These are phyloP conservation scores for Plectropomus leopardus DNA, from an alignment of 2,113 vertebrate genomes.

Conservation along the genomic window DNA sequence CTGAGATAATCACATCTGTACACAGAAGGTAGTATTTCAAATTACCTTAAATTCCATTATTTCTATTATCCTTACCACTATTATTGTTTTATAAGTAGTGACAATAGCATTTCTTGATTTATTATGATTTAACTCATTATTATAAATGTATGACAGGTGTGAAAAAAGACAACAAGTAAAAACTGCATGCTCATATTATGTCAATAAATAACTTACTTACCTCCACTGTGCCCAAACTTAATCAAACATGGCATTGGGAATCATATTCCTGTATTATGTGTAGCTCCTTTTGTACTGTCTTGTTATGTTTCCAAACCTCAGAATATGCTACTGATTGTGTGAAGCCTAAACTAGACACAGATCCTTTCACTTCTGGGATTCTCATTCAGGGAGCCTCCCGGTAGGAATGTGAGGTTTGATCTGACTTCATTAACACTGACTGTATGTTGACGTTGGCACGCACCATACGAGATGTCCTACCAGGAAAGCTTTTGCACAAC, in stretches of 20 bases:
- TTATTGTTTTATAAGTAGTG: background rate
- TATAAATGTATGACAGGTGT: background rate
- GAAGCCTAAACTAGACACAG: constrained; percentile 37
- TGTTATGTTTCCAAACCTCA: constrained; percentile 49
- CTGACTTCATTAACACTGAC: constrained; percentile 49
- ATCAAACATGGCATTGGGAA: constrained; percentile 52
- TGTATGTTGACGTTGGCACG: constrained; percentile 59
- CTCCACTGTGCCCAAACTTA: constrained; percentile 28
- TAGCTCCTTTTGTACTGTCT: constrained; percentile 25
- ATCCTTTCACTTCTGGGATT: constrained; percentile 42
- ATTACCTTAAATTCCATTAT: constrained; percentile 7
- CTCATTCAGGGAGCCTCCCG: constrained; percentile 52
- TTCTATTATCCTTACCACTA: background rate
- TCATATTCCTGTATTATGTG: constrained; percentile 55
- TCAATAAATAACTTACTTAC: constrained; percentile 45
- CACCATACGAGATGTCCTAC: constrained; percentile 28
- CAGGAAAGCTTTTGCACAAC: constrained; percentile 19
- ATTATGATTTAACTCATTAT: background rate
- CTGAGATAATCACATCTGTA: constrained; percentile 69
- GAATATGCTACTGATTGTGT: constrained; percentile 53
- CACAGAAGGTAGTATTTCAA: constrained; percentile 61
- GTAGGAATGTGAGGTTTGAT: constrained; percentile 65
- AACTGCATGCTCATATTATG: background rate
- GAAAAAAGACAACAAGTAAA: background rate
- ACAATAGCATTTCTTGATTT: background rate